Evolutionary conservation across 2,797 vertebrate genomes (phyloP), one percentile per base, ranked within the genome.

Genomic region (Sebastes diploproa): DNA sequence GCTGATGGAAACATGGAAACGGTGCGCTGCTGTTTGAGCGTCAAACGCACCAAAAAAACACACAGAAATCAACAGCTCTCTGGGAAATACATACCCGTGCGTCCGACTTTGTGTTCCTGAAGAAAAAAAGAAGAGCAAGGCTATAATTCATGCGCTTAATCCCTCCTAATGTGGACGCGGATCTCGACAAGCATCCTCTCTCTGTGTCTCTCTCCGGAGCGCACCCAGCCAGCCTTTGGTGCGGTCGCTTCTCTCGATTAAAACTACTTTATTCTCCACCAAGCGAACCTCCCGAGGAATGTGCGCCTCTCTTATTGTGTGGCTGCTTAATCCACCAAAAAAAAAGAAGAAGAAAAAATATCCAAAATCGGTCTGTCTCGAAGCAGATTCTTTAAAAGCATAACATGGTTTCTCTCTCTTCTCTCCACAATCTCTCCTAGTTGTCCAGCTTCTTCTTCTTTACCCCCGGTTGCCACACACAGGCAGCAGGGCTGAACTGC

Each of bases 401-500:
- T 91, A 92, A 92, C 92, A 91, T 90, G 90, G 93, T 93, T 42
- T 42, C 38, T 42, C 38, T 38, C 38, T 42, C 66, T 93, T 93
- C 91, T 94, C 91, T 94, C 92, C 92, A 87, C 92, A 86, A 91
- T 89, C 92, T 91, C 92, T 93, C 93, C 74, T 93, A 80, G 88
- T 94, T 93, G 91, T 91, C 90, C 94, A 91, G 93, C 86, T 91
- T 42, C 38, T 42, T 42, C 38, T 42, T 42, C 13, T 42, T 84
- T 42, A 42, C 91, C 86, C 91, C 95, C 84, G 95, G 91, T 95
- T 95, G 94, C 96, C 96, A 96, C 96, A 95, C 95, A 96, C 96
- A 96, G 95, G 93, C 95, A 95, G 95, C 89, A 87, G 89, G 95
- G 95, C 95, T 92, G 95, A 95, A 92, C 96, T 92, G 96, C 96